Conservation (phyloP, 1,140 invertebrate species). For the Ceratina australensis region DNA sequence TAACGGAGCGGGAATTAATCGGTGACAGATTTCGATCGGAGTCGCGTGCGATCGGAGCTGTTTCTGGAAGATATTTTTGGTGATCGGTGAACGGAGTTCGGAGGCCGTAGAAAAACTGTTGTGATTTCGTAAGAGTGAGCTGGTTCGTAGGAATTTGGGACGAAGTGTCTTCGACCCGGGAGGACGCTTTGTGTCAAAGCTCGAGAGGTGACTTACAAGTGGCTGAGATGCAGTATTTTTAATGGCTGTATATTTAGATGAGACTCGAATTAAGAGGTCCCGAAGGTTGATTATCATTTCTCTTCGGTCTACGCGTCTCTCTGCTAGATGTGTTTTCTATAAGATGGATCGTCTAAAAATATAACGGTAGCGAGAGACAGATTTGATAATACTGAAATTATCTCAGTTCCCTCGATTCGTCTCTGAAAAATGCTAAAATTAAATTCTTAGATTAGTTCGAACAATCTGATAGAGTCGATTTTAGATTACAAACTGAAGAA, state of each 20-base stretch:
- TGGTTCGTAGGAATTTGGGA: slow-evolving; percentile 50
- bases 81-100: slow-evolving; percentile 1
- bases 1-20: not conserved
- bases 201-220: slow-evolving; percentile 53
- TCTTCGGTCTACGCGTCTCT: too few relatives aligned
- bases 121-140: slow-evolving; percentile 53
- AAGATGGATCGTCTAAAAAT: too few relatives aligned
- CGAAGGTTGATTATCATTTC: too few relatives aligned
- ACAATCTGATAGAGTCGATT: not conserved
- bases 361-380: too few relatives aligned
- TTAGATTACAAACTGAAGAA: not conserved
- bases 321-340: too few relatives aligned
- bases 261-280: not conserved
- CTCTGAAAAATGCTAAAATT: too few relatives aligned
- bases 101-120: slow-evolving; percentile 39
- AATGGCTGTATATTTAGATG: slow-evolving; percentile 18
- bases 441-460: too few relatives aligned
- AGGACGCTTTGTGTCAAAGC: slow-evolving; percentile 59
- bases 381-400: too few relatives aligned
- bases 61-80: slow-evolving; percentile 35
- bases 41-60: not conserved
- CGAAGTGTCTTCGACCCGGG: slow-evolving; percentile 60
- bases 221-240: slow-evolving; percentile 33
- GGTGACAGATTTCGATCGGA: not conserved
- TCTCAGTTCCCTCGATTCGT: too few relatives aligned